Percentiles rank a stretch among this genome's conserved stretches.
Conservation (phyloP, 2,888 invertebrate genomes). For the Agrotis puta region DNA sequence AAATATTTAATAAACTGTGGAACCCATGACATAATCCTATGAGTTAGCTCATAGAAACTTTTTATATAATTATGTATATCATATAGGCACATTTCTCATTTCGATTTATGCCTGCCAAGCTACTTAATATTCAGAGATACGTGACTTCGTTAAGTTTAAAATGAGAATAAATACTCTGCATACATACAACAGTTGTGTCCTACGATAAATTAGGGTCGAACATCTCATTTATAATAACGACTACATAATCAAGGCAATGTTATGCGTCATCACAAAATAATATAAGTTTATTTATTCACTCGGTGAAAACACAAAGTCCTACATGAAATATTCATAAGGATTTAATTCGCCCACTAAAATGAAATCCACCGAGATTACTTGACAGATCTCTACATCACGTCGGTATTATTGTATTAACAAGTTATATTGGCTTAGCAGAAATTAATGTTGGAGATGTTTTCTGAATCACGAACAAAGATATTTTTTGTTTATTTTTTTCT, state of each 20-base stretch:
- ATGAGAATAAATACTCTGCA: conserved; percentile 7
- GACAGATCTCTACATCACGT: conserved; percentile 68
- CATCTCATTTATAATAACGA: conserved; percentile 47
- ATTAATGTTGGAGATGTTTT: conserved; percentile 41
- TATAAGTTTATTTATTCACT: conserved; percentile 65
- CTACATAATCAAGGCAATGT: conserved; percentile 42
- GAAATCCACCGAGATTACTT: conserved; percentile 76
- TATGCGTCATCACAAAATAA: conserved; percentile 57
- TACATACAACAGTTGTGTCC: conserved; percentile 12
- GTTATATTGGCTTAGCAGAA: conserved; percentile 54
- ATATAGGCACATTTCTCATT: not conserved
- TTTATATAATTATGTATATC: not conserved
- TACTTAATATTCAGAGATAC: not conserved
- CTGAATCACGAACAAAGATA: conserved; percentile 24
- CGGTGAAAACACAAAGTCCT: conserved; percentile 67
- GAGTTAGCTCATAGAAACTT: conserved; percentile 6
- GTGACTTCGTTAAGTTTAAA: conserved; percentile 17
- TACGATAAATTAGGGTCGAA: conserved; percentile 41
- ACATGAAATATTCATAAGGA: conserved; percentile 79
- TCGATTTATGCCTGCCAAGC: conserved; percentile 6
- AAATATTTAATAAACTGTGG: conserved; percentile 56
- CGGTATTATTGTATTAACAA: conserved; percentile 65
- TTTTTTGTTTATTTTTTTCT: conserved; percentile 2
- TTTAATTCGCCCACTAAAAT: conserved; percentile 75
- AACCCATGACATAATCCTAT: conserved; percentile 11